phyloP scores from a whole-genome alignment of 2,113 vertebrate species.

The Dicaeum eximium region DNA sequence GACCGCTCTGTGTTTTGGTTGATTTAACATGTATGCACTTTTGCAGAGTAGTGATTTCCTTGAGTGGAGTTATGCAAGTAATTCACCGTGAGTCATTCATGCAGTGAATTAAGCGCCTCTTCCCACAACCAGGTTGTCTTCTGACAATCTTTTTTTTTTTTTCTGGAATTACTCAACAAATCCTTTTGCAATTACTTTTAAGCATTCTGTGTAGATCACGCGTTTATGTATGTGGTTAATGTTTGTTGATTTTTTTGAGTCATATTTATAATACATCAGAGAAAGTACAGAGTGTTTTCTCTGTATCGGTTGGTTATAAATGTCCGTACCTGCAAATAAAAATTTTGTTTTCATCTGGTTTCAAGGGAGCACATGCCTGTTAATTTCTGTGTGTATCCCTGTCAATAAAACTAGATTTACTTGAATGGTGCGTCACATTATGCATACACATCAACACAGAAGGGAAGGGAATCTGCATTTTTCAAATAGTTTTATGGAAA shows the following conservation, averaged over 20 bases:
- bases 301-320: neutral
- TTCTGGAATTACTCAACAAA: constrained; percentile 22
- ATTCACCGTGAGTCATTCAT: constrained; percentile 52
- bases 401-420: neutral
- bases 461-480: constrained; percentile 16
- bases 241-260: neutral
- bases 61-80: constrained; percentile 47
- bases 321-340: neutral
- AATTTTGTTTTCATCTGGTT: neutral
- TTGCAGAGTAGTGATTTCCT: constrained; percentile 31
- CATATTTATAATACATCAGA: neutral
- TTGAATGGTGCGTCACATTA: neutral
- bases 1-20: constrained; percentile 19
- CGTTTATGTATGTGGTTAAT: neutral
- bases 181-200: constrained; percentile 39
- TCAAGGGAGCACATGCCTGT: neutral
- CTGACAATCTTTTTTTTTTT: neutral
- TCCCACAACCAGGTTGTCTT: constrained; percentile 32
- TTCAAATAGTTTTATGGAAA: neutral
- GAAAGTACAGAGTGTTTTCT: neutral
- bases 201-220: neutral
- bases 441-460: neutral
- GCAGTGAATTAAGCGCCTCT: constrained; percentile 56
- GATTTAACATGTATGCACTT: constrained; percentile 51
- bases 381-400: neutral